Evolutionary conservation across 2,113 vertebrate species (phyloP).

Genomic region (Python bivittatus): DNA sequence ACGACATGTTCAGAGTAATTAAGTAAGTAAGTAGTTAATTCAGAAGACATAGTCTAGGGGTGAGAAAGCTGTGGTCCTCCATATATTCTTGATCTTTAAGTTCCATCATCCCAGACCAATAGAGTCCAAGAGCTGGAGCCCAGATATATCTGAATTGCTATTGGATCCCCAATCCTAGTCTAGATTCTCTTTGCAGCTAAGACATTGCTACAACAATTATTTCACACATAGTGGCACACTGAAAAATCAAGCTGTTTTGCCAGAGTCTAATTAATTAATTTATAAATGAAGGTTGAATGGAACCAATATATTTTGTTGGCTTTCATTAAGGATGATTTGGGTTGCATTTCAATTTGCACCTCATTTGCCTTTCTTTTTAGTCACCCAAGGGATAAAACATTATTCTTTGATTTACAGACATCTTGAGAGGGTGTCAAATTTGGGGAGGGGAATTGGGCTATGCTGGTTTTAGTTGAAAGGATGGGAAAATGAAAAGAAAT

Average conservation of each 20-base stretch:
- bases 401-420: slow-evolving; percentile 45
- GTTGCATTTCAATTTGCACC: slow-evolving; percentile 45
- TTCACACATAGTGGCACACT: not conserved
- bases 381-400: slow-evolving; percentile 34
- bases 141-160: not conserved
- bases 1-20: not conserved
- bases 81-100: not conserved
- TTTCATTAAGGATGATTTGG: slow-evolving; percentile 39
- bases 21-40: slow-evolving; percentile 23
- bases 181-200: slow-evolving; percentile 32
- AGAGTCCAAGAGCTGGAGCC: not conserved
- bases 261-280: slow-evolving; percentile 30
- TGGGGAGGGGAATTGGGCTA: slow-evolving; percentile 55
- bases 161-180: not conserved
- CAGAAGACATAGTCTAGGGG: not conserved
- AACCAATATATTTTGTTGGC: slow-evolving; percentile 28
- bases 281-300: slow-evolving; percentile 19
- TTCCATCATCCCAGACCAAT: not conserved
- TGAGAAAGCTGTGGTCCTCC: not conserved
- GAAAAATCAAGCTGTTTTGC: slow-evolving; percentile 14
- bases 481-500: slow-evolving; percentile 61
- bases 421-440: slow-evolving; percentile 33
- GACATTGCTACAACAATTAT: slow-evolving; percentile 1
- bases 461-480: slow-evolving; percentile 63
- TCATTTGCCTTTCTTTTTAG: slow-evolving; percentile 36